These are phyloP conservation scores for Rhizoglyphus robini DNA, from an alignment of 1,140 invertebrate genomes.

Conservation along the genomic window DNA sequence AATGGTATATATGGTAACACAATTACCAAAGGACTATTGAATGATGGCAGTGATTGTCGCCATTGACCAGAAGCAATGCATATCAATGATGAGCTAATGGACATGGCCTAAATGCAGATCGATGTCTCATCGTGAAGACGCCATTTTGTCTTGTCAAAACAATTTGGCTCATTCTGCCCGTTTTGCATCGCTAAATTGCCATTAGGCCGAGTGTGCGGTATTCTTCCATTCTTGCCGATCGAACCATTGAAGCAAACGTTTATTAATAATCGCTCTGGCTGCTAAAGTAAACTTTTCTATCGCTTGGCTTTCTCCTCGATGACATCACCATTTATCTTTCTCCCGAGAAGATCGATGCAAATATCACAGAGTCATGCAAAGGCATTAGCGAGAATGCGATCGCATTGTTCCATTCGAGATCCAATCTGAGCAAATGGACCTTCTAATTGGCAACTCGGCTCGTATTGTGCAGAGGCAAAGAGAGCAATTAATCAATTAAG, in stretches of 20 bases:
- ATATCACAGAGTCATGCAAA: neutral
- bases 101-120: too few species aligned
- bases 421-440: neutral
- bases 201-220: neutral
- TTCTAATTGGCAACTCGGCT: too few species aligned
- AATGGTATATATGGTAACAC: too few species aligned
- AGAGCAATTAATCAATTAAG: conserved; percentile 9
- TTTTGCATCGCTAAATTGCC: too few species aligned
- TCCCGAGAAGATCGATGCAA: conserved; percentile 4
- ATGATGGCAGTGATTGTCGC: too few species aligned
- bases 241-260: conserved; percentile 8
- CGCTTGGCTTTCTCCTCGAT: neutral
- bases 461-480: neutral
- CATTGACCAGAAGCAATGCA: too few species aligned
- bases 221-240: neutral
- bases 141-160: too few species aligned
- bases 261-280: conserved; percentile 7
- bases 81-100: too few species aligned
- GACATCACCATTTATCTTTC: conserved; percentile 8
- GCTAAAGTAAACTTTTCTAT: conserved; percentile 2
- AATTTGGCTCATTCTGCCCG: too few species aligned
- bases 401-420: neutral
- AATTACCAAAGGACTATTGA: too few species aligned
- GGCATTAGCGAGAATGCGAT: neutral
- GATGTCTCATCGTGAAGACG: too few species aligned